Percentiles rank a stretch among this genome's conserved stretches.
Evolutionary conservation across 2,888 invertebrate species (phyloP).

Genomic region (Drosophila engyochracea): DNA sequence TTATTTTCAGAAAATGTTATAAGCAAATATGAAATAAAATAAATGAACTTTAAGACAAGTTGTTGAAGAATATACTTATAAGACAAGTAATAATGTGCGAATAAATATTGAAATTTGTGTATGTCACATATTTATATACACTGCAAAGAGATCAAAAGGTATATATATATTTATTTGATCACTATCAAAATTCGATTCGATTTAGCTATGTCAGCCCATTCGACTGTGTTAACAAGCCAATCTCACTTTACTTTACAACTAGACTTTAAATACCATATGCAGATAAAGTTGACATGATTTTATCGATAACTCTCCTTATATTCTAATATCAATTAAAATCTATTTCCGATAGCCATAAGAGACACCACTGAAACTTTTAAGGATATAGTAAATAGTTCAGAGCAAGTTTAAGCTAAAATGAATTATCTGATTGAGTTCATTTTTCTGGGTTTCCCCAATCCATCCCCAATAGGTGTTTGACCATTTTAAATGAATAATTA

Average conservation of each 20-base stretch:
- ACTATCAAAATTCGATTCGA: not conserved
- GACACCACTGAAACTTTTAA: not conserved
- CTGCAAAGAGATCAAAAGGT: not conserved
- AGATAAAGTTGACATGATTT: not conserved
- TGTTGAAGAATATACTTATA: no score
- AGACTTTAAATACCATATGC: no score
- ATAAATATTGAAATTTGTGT: not conserved
- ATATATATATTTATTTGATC: not conserved
- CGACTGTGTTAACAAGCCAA: no score
- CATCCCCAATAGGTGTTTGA: not conserved
- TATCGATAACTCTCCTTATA: not conserved
- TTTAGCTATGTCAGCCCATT: no score
- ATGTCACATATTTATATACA: not conserved
- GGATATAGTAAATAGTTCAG: no score
- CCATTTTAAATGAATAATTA: not conserved
- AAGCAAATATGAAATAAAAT: no score
- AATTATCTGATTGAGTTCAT: no score
- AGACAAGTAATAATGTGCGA: no score
- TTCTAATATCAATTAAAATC: accelerated
- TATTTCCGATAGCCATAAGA: not conserved
- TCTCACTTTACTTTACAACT: no score
- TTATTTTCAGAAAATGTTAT: not conserved
- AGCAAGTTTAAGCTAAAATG: not conserved
- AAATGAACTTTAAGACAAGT: not conserved
- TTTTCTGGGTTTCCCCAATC: no score